These are phyloP conservation scores for Cochlearius cochlearius DNA, from an alignment of 2,113 vertebrate species.

Conservation along the genomic window DNA sequence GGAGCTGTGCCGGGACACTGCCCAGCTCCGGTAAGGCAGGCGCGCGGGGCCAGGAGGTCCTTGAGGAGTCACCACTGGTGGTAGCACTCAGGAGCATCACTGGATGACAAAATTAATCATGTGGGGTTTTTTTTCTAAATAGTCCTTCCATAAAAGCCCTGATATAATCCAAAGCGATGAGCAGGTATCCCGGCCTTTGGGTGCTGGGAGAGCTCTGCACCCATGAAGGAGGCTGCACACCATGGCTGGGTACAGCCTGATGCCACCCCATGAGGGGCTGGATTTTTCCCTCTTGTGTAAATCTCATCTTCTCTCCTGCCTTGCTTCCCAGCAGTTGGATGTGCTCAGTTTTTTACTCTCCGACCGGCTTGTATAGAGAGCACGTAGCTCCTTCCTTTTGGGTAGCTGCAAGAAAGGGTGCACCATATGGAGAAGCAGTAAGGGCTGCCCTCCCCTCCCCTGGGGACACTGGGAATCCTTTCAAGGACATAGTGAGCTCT, in stretches of 20 bases:
- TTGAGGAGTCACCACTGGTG: fast-evolving
- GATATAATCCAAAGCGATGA: not conserved
- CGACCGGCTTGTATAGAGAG: not conserved
- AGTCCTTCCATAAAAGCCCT: not conserved
- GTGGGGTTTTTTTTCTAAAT: not conserved
- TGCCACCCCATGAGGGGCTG: not conserved
- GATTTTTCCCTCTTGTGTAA: not conserved
- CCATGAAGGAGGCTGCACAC: fast-evolving
- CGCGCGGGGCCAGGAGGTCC: not conserved
- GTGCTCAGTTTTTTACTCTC: not conserved
- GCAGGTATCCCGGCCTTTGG: not conserved
- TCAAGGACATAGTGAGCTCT: not conserved
- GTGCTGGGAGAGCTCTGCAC: not conserved
- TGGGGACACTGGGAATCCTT: not conserved
- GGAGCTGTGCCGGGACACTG: slow-evolving; percentile 88
- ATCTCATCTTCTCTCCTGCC: not conserved
- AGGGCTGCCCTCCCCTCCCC: not conserved
- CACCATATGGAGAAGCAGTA: not conserved
- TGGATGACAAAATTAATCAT: not conserved
- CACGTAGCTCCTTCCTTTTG: not conserved
- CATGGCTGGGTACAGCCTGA: not conserved
- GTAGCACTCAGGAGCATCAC: not conserved
- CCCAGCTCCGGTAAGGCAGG: slow-evolving; percentile 78
- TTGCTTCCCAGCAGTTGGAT: not conserved
- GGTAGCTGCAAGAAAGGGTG: not conserved